phyloP scores from a whole-genome alignment of 2,113 vertebrate species.

The Pedionomus torquatus region DNA sequence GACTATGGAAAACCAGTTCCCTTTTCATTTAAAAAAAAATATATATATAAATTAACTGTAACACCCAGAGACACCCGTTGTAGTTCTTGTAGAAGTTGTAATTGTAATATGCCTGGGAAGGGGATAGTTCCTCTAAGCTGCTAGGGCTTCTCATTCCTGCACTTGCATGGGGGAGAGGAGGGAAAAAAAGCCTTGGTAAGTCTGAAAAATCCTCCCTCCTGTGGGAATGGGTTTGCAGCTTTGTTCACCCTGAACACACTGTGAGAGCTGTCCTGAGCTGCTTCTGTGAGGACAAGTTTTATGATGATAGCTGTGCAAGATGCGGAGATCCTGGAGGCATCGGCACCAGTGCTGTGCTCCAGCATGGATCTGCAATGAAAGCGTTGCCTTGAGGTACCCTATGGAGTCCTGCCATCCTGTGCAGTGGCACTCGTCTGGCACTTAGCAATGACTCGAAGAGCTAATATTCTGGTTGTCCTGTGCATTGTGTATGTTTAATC shows the following conservation, averaged over 20 bases:
- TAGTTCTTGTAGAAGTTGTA: background rate
- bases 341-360: background rate
- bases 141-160: background rate
- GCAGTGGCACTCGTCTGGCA: background rate
- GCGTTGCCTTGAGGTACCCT: background rate
- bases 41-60: background rate
- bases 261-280: background rate
- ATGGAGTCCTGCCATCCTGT: background rate
- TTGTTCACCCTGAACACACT: background rate
- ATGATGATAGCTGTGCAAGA: background rate
- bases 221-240: background rate
- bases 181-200: background rate
- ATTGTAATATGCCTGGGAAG: background rate
- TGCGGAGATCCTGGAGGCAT: rapidly evolving
- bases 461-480: background rate
- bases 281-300: background rate
- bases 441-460: background rate
- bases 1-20: background rate
- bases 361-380: background rate
- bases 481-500: background rate
- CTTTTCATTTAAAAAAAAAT: background rate
- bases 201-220: background rate
- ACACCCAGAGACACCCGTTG: background rate
- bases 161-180: background rate
- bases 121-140: background rate